Evolutionary conservation across 2,113 vertebrate species (phyloP).

Genomic region (Chiloscyllium plagiosum): DNA sequence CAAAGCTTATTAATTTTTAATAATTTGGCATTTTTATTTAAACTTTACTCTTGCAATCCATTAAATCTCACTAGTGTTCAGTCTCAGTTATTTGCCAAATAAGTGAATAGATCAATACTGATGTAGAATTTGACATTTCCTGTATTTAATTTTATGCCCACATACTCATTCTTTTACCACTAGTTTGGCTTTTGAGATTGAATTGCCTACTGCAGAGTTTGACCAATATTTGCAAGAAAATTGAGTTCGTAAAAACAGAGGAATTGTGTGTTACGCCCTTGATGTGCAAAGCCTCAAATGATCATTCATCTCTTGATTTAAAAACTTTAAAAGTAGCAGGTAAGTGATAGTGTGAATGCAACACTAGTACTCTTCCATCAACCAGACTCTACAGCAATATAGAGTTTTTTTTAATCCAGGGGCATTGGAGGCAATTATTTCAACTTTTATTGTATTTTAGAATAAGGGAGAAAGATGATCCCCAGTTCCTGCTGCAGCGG

Average conservation of each 20-base stretch:
- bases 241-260: neutral
- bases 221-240: neutral
- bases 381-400: neutral
- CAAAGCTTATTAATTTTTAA: neutral
- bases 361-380: too few relatives aligned
- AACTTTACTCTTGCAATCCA: neutral
- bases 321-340: neutral
- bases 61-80: neutral
- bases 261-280: neutral
- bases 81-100: neutral
- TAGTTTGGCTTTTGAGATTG: neutral
- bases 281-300: neutral
- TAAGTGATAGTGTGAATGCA: neutral
- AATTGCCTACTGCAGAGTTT: neutral
- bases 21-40: neutral
- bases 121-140: neutral
- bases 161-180: neutral
- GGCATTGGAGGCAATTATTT: neutral
- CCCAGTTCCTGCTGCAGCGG: neutral
- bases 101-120: constrained; percentile 23
- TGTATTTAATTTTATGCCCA: neutral
- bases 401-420: neutral
- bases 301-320: neutral
- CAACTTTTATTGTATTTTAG: neutral
- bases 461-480: neutral